Conservation (phyloP, 1,140 invertebrate genomes). For the Lanistes nyassanus region DNA sequence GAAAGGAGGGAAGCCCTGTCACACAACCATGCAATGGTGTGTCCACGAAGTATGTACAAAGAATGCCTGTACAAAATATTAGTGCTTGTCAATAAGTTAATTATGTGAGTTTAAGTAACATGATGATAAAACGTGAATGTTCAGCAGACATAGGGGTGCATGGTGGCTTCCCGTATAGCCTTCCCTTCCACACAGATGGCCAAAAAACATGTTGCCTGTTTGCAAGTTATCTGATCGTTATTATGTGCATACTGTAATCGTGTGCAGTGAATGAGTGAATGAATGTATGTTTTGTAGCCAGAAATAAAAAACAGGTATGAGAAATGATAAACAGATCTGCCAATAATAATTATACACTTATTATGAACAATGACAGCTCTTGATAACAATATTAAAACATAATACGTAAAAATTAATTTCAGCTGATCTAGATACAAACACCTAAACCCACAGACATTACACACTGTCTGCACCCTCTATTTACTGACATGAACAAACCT, state of each 20-base stretch:
- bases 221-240: slow-evolving; percentile 23
- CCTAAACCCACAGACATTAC: not conserved
- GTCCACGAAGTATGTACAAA: slow-evolving; percentile 2
- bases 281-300: not conserved
- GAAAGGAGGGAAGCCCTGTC: too few relatives aligned
- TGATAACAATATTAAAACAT: not conserved
- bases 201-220: slow-evolving; percentile 24
- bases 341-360: not conserved
- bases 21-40: not conserved
- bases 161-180: not conserved
- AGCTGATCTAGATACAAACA: not conserved
- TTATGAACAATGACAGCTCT: not conserved
- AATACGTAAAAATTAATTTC: not conserved
- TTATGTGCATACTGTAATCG: slow-evolving; percentile 5
- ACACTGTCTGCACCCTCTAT: not conserved
- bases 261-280: slow-evolving; percentile 19
- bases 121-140: not conserved
- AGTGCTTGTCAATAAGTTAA: slow-evolving; percentile 7
- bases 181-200: not conserved
- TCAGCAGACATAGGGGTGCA: slow-evolving; percentile 11
- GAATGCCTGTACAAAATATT: not conserved
- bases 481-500: not conserved
- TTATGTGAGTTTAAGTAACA: not conserved
- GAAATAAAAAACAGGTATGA: slow-evolving; percentile 3
- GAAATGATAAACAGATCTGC: slow-evolving; percentile 2